Conservation (phyloP, 2,888 invertebrate genomes). For the Morpho helenor region DNA sequence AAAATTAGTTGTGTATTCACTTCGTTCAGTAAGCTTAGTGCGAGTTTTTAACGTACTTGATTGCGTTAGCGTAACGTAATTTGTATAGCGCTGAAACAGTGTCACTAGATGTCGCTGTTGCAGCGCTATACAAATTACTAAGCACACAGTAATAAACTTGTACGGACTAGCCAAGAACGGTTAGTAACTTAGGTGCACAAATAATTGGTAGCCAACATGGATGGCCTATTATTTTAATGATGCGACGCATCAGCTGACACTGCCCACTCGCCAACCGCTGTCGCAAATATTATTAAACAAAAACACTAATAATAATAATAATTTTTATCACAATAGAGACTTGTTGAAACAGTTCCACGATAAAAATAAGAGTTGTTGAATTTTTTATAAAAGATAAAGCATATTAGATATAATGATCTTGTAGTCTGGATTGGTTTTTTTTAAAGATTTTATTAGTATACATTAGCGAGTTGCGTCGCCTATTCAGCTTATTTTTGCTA, state of each 20-base stretch:
- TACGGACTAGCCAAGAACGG: constrained; percentile 36
- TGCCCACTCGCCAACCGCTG: constrained; percentile 77
- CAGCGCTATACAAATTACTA: too few relatives aligned
- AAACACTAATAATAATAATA: constrained; percentile 18
- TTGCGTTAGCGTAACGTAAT: too few relatives aligned
- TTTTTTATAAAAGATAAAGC: constrained; percentile 76
- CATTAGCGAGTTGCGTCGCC: constrained; percentile 51
- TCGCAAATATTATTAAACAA: constrained; percentile 44
- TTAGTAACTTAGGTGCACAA: constrained; percentile 42
- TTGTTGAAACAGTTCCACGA: constrained; percentile 74
- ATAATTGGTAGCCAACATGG: constrained; percentile 77
- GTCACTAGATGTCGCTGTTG: too few relatives aligned
- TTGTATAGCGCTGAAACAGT: too few relatives aligned
- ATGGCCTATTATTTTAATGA: constrained; percentile 62
- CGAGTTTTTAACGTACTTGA: too few relatives aligned
- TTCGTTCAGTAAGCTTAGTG: not conserved
- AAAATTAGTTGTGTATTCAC: not conserved
- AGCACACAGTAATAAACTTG: not conserved
- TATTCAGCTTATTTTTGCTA: constrained; percentile 69
- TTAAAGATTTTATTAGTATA: constrained; percentile 71
- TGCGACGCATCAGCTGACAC: constrained; percentile 49
- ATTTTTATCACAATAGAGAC: constrained; percentile 72
- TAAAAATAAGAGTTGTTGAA: constrained; percentile 77
- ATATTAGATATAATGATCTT: constrained; percentile 76
- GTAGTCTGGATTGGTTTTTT: constrained; percentile 78